Evolutionary conservation across 2,113 vertebrate genomes (phyloP).

Genomic region (Nibea coibor): DNA sequence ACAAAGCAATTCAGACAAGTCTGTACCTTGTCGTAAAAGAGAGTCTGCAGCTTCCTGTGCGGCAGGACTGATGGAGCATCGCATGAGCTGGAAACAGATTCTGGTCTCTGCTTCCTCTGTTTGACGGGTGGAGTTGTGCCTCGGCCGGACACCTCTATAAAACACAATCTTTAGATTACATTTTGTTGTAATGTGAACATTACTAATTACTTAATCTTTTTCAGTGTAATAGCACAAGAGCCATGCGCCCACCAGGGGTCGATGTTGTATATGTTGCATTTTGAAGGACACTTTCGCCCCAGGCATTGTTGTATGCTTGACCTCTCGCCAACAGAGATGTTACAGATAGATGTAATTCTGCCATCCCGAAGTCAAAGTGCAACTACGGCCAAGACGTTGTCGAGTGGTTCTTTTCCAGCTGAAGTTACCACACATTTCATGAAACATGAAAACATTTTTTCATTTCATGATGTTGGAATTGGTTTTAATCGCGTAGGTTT

Average conservation of each 20-base stretch:
- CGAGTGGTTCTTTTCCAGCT: no score
- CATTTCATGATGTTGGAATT: neutral
- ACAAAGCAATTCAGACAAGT: conserved; percentile 33
- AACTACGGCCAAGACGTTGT: no score
- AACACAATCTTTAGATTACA: neutral
- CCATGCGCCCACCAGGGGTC: no score
- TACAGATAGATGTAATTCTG: no score
- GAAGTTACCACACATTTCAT: neutral
- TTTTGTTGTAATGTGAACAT: no score
- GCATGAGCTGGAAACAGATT: neutral
- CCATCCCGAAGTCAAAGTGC: no score
- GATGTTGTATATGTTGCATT: no score
- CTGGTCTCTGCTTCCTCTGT: conserved; percentile 4
- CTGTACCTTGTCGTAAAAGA: conserved; percentile 53
- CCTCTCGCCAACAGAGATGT: no score
- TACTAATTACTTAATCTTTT: no score
- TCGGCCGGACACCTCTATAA: conserved; percentile 51
- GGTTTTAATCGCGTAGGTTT: neutral
- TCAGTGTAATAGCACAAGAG: no score
- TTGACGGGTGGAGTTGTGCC: conserved; percentile 15
- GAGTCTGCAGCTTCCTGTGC: conserved; percentile 7
- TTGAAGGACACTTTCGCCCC: no score
- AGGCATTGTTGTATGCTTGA: no score
- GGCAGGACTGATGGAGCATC: conserved; percentile 13
- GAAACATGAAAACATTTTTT: neutral